Conservation (phyloP, 2,797 vertebrate species). For the Gallirallus australis region DNA sequence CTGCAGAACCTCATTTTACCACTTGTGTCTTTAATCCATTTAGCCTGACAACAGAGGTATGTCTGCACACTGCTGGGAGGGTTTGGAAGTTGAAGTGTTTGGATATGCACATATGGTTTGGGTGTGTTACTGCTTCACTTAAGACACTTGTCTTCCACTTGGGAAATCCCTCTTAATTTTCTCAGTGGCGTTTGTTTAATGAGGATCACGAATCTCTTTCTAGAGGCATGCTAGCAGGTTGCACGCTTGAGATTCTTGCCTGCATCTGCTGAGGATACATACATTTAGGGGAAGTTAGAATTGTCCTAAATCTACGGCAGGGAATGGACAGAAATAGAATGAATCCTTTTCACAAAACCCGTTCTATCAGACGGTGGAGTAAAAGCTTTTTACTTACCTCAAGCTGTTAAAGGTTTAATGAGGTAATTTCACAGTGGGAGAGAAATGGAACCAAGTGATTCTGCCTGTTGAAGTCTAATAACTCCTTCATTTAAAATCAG, state of each 20-base stretch:
- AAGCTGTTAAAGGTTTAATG: slow-evolving; percentile 65
- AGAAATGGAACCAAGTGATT: slow-evolving; percentile 57
- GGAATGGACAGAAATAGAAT: background rate
- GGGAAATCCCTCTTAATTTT: background rate
- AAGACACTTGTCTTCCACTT: background rate
- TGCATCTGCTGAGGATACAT: background rate
- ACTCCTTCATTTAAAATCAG: slow-evolving; percentile 64
- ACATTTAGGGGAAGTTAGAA: background rate
- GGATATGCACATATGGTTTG: background rate
- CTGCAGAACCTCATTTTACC: background rate
- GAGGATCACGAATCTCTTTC: background rate
- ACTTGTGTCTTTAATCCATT: background rate
- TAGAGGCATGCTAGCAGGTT: background rate
- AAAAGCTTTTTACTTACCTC: slow-evolving; percentile 66
- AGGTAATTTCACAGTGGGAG: slow-evolving; percentile 59
- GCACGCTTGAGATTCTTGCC: background rate
- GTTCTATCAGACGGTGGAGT: background rate
- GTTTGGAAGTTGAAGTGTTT: background rate
- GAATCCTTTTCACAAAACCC: slow-evolving; percentile 20
- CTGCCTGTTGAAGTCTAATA: slow-evolving; percentile 46
- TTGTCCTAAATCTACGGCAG: background rate
- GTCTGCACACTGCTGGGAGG: background rate
- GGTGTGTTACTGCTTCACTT: background rate
- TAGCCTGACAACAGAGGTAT: background rate
- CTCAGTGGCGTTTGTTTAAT: background rate